These are phyloP conservation scores for Trachythela sp. DNA, from an alignment of 64 coral and sea anemone genomes.

Conservation along the genomic window DNA sequence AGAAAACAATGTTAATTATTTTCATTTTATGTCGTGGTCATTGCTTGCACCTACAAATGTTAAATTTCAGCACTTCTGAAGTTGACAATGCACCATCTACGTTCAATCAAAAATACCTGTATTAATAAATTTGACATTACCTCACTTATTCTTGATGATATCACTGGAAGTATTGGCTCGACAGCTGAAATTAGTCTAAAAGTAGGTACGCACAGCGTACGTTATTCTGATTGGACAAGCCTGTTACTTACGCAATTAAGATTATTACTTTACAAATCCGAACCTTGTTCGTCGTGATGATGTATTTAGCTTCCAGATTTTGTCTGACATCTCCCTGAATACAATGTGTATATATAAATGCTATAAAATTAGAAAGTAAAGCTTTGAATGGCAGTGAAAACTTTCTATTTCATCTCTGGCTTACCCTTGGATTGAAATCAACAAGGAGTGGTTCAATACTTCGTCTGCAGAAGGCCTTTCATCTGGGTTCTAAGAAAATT, in stretches of 20 bases:
- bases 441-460: slow-evolving; percentile 40
- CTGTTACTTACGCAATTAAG: not conserved
- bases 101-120: too few relatives aligned
- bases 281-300: slow-evolving; percentile 76
- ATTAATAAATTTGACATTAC: slow-evolving; percentile 32
- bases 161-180: slow-evolving; percentile 56
- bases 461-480: slow-evolving; percentile 49
- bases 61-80: too few relatives aligned
- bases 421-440: not conserved
- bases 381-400: too few relatives aligned
- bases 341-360: not conserved
- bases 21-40: too few relatives aligned
- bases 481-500: slow-evolving; percentile 54
- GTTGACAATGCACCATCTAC: too few relatives aligned
- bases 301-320: slow-evolving; percentile 94
- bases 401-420: too few relatives aligned
- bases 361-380: not conserved
- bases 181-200: slow-evolving; percentile 8
- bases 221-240: not conserved
- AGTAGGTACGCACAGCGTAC: not conserved
- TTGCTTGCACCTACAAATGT: too few relatives aligned
- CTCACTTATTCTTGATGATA: slow-evolving; percentile 89
- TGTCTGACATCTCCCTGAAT: slow-evolving; percentile 82
- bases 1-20: too few relatives aligned
- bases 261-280: not conserved